These are phyloP conservation scores for Aythya baeri DNA, from an alignment of 2,113 vertebrate species.

Conservation along the genomic window DNA sequence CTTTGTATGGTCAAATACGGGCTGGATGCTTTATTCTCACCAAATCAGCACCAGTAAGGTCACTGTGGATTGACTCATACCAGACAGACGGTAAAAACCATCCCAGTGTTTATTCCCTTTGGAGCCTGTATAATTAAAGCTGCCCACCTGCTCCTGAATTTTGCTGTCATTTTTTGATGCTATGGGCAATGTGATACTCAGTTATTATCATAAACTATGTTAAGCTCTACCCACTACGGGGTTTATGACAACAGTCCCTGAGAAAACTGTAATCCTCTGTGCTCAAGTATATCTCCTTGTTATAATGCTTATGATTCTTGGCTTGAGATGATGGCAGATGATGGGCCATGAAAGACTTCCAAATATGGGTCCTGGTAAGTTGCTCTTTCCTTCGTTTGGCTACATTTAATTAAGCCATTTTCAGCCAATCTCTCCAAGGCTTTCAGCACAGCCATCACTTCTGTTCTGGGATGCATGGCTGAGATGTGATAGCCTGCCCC, in stretches of 20 bases:
- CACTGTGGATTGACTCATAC: conserved; percentile 41
- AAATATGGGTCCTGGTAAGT: conserved; percentile 42
- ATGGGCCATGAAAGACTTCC: conserved; percentile 38
- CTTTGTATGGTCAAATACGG: background rate
- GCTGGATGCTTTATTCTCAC: conserved; percentile 22
- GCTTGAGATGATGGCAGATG: conserved; percentile 46
- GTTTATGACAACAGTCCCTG: conserved; percentile 60
- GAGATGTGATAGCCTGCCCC: background rate
- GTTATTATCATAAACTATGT: conserved; percentile 65
- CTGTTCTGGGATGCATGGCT: background rate
- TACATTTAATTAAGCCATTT: background rate
- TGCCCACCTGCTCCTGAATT: conserved; percentile 68
- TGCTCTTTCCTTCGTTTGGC: background rate
- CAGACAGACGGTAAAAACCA: conserved; percentile 62
- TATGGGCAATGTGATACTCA: conserved; percentile 57
- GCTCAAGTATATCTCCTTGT: conserved; percentile 66
- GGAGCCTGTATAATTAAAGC: conserved; percentile 69
- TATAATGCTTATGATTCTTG: conserved; percentile 70
- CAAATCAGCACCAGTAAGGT: conserved; percentile 1
- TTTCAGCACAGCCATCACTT: background rate
- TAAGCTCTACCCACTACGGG: conserved; percentile 52
- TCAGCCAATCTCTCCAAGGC: background rate
- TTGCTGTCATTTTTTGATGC: conserved; percentile 67
- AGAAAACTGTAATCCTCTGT: conserved; percentile 66
- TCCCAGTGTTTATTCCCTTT: conserved; percentile 56